Evolutionary conservation across 1,140 invertebrate species (phyloP), one percentile per base, ranked within the genome.

Genomic region (Heliconius nattereri): DNA sequence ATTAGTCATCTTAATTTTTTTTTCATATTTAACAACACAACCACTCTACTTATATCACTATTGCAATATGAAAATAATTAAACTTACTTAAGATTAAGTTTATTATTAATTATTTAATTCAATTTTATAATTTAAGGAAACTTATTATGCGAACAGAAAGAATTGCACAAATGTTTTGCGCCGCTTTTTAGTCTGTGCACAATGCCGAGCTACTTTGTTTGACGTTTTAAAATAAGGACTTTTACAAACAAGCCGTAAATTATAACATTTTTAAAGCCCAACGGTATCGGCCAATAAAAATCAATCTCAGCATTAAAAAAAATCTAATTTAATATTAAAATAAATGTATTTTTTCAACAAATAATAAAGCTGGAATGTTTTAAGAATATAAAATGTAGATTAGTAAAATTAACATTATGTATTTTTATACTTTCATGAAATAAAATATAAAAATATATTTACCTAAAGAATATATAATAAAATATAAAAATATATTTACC

Each of bases 1-100:
- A 91, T 92, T 92, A 92, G 85, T 76, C 71, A 81, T 79, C 83
- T 84, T 84, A 75, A 75, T 75, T 81, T 75, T 74, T 75, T 74
- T 77, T 78, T 77, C 71, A 60, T 45, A 49, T 73, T 80, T 77
- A 76, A 3, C 73, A 66, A 40, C 52, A 49, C 52, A 49, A 76
- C 29, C 35, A 35, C 54, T 37, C 32, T 40, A 20, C 16, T n/a
- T 45, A 70, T 71, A 49, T 66, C 60, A 29, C 60, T 23, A 66
- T 29, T 66, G 13, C 20, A 26, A 19, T 66, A 29, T n/a, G 35
- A 37, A 72, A 20, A 72, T 11, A 7, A 71, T 32, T 26, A 71
- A 32, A 49, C 23, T 35, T 71, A 60, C 20, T 77, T 37, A n/a
- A 52, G 32, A 37, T 37, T 11, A 72, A 20, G 13, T 29, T 66